Percentiles rank a stretch among this genome's conserved stretches.
These are phyloP conservation scores for Augochlorella aurata DNA, from an alignment of 2,888 invertebrate species.

Conservation along the genomic window DNA sequence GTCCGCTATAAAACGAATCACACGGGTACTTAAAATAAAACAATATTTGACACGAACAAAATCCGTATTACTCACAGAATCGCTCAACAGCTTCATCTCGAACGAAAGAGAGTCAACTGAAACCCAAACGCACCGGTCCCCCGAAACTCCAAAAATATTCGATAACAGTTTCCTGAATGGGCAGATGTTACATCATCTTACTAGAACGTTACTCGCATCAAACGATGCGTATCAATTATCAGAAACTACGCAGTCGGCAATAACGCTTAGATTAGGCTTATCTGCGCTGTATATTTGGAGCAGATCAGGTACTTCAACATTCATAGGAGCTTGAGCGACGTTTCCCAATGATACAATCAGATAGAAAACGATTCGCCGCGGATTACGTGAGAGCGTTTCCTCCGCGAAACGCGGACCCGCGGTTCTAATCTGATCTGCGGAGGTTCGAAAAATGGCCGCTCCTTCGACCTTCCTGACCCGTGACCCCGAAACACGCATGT, in stretches of 20 bases:
- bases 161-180: background rate
- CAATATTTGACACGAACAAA: no score
- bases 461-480: constrained; percentile 6
- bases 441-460: constrained; percentile 26
- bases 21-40: no score
- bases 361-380: background rate
- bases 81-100: background rate
- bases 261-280: background rate
- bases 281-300: background rate
- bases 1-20: no score
- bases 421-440: constrained; percentile 23
- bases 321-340: background rate
- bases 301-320: background rate
- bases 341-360: constrained; percentile 4
- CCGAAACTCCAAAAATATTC: background rate
- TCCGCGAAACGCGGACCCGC: no score
- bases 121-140: background rate
- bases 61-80: background rate
- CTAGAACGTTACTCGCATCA: background rate
- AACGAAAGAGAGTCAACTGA: background rate
- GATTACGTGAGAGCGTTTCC: constrained; percentile 13
- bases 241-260: background rate
- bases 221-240: background rate
- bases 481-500: constrained; percentile 2
- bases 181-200: background rate